A percentile compares a stretch with the other conserved stretches of the same genome.
Conservation (phyloP, 2,888 invertebrate species). For the Epinotia nisella region DNA sequence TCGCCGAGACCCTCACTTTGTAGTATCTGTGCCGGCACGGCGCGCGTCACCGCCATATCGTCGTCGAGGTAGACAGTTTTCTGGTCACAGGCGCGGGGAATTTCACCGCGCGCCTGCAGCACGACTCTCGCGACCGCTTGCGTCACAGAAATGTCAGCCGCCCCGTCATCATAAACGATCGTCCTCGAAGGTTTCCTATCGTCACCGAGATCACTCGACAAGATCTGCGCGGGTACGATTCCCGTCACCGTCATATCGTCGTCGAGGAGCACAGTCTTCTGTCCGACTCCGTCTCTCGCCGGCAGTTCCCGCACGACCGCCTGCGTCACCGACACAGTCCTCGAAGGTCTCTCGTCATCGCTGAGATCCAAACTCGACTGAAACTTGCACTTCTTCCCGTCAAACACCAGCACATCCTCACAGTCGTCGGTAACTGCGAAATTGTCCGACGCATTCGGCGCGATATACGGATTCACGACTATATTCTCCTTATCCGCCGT, state of each 20-base stretch:
- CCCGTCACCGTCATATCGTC: neutral
- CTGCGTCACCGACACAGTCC: slow-evolving; percentile 5
- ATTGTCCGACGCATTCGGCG: slow-evolving; percentile 62
- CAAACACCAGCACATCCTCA: slow-evolving; percentile 72
- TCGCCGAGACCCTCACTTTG: neutral
- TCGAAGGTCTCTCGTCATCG: neutral
- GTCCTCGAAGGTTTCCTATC: neutral
- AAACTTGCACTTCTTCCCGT: slow-evolving; percentile 69
- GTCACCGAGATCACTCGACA: neutral
- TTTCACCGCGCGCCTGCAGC: neutral
- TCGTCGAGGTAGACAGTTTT: neutral
- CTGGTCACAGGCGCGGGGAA: neutral
- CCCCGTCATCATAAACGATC: neutral
- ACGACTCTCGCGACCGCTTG: neutral
- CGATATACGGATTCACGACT: slow-evolving; percentile 66
- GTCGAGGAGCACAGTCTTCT: slow-evolving; percentile 5
- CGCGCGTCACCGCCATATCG: neutral
- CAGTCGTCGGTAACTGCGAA: slow-evolving; percentile 62
- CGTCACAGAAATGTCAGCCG: slow-evolving; percentile 15
- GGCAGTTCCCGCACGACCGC: neutral
- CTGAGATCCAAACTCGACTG: slow-evolving; percentile 54
- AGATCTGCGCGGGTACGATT: neutral
- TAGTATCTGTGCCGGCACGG: neutral
- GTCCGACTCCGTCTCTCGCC: neutral
- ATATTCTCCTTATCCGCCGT: slow-evolving; percentile 76